These are phyloP conservation scores for human DNA, from an alignment of 2,113 vertebrate genomes.

Conservation along the genomic window DNA sequence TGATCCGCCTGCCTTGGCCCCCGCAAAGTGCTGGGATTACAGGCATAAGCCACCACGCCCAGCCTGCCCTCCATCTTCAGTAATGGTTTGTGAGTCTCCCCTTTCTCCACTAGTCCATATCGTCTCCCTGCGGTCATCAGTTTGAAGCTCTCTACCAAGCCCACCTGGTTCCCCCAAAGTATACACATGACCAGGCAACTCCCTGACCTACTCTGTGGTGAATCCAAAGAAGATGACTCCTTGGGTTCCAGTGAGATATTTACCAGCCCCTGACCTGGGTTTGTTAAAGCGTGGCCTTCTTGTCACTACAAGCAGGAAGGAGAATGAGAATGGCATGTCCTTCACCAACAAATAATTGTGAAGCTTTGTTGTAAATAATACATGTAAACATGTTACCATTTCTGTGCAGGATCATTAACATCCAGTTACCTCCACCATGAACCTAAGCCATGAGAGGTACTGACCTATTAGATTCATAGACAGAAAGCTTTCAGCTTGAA, in stretches of 20 bases:
- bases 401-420: background rate
- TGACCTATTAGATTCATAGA: background rate
- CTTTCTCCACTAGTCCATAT: background rate
- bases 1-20: no score
- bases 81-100: background rate
- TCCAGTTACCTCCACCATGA: background rate
- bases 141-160: background rate
- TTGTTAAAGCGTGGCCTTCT: background rate
- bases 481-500: background rate
- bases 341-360: conserved; percentile 55
- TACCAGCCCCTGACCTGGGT: background rate
- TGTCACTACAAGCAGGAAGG: background rate
- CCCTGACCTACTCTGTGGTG: background rate
- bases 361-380: conserved; percentile 65
- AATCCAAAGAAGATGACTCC: conserved; percentile 14
- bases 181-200: background rate
- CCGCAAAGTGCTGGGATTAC: no score
- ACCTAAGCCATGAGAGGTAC: background rate
- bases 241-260: background rate
- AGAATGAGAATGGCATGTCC: background rate
- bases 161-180: background rate
- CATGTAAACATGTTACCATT: background rate
- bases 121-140: background rate
- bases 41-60: no score
- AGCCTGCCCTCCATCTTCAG: background rate